phyloP scores from a whole-genome alignment of 2,113 vertebrate species.

The Pyxicephalus adspersus region DNA sequence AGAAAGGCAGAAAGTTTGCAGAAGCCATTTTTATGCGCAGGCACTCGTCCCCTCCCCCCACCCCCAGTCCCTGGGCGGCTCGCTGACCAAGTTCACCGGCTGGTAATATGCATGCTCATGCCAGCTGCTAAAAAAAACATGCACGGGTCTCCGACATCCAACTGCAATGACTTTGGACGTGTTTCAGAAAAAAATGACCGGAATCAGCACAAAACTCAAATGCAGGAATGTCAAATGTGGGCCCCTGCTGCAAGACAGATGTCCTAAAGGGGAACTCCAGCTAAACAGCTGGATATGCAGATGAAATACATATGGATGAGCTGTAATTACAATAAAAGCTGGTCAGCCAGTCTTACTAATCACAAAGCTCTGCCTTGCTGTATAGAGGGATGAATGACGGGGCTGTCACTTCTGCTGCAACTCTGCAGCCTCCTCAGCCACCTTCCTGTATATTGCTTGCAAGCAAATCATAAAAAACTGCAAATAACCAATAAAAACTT shows the following conservation, averaged over 20 bases:
- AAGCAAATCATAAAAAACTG: too few species aligned
- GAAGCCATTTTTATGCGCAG: conserved; percentile 37
- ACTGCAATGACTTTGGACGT: background rate
- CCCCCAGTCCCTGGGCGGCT: background rate
- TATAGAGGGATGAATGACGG: too few species aligned
- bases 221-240: too few species aligned
- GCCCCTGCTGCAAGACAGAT: too few species aligned
- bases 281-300: background rate
- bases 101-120: background rate
- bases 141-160: conserved; percentile 6
- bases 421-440: too few species aligned
- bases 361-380: too few species aligned
- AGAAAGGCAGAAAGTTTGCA: background rate
- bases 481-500: too few species aligned
- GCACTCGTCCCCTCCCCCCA: background rate
- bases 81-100: conserved; percentile 48
- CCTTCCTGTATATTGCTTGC: too few species aligned
- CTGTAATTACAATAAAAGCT: too few species aligned
- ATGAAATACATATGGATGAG: too few species aligned
- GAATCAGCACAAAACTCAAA: background rate
- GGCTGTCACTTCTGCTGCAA: too few species aligned
- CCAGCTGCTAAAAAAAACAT: conserved; percentile 8
- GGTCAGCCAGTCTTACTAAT: too few species aligned
- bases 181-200: background rate
- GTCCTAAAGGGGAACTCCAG: background rate